Evolutionary conservation across 2,888 invertebrate genomes (phyloP).

Genomic region (Pammene aurita): DNA sequence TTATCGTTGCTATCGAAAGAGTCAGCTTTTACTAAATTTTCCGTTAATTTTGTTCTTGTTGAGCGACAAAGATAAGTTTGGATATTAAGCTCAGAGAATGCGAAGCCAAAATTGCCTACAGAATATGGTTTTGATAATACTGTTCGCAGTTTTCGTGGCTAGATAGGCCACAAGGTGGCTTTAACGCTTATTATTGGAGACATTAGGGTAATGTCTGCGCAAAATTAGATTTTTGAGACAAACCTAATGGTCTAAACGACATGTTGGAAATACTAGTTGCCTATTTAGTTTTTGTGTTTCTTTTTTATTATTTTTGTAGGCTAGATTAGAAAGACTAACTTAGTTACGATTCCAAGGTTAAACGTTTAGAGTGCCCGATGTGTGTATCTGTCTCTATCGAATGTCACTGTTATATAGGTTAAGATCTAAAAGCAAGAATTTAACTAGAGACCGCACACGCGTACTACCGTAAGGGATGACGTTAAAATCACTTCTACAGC

Average conservation of each 20-base stretch:
- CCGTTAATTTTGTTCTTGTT: background rate
- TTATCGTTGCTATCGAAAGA: background rate
- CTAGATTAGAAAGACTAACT: too few species aligned
- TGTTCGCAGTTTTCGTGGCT: conserved; percentile 1
- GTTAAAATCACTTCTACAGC: too few species aligned
- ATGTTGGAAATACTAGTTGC: background rate
- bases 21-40: background rate
- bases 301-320: too few species aligned
- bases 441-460: too few species aligned
- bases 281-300: too few species aligned
- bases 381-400: too few species aligned
- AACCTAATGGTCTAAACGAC: background rate
- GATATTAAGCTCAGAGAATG: background rate
- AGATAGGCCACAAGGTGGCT: background rate
- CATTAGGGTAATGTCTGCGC: background rate
- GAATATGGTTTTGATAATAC: conserved; percentile 15
- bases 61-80: conserved; percentile 10
- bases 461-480: too few species aligned
- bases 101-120: conserved; percentile 4
- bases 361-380: too few species aligned
- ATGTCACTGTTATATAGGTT: too few species aligned
- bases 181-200: background rate
- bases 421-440: too few species aligned
- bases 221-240: background rate
- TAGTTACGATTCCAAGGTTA: too few species aligned